phyloP scores from a whole-genome alignment of 2,888 invertebrate genomes.

The Oligia latruncula region DNA sequence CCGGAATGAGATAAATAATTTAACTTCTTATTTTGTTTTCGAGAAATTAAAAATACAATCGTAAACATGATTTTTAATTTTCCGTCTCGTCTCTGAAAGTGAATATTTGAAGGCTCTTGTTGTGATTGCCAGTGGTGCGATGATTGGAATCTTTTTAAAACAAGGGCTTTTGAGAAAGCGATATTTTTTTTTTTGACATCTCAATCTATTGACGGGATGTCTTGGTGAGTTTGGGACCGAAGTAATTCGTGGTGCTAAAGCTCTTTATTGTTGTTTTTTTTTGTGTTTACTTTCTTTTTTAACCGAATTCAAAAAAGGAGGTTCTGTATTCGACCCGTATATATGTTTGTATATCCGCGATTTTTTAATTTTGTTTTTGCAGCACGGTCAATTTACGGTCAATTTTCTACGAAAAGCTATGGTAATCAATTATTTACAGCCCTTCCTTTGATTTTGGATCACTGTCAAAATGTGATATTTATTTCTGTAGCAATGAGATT shows the following conservation, averaged over 20 bases:
- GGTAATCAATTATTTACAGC: background rate
- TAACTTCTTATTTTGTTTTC: constrained; percentile 53
- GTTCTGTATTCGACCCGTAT: too few relatives aligned
- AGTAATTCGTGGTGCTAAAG: background rate
- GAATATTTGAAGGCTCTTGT: constrained; percentile 39
- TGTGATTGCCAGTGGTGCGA: constrained; percentile 26
- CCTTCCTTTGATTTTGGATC: background rate
- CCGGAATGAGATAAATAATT: constrained; percentile 64
- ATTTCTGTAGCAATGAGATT: background rate
- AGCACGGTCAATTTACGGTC: background rate
- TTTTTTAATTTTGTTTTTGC: background rate
- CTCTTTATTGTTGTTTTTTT: too few relatives aligned
- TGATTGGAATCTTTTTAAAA: constrained; percentile 36
- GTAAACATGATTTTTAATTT: constrained; percentile 67
- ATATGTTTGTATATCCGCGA: too few relatives aligned
- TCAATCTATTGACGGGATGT: background rate
- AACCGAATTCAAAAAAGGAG: too few relatives aligned
- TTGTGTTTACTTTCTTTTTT: background rate
- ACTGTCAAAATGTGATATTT: background rate
- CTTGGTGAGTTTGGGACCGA: background rate
- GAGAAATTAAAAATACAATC: constrained; percentile 62
- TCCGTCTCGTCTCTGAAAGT: constrained; percentile 11
- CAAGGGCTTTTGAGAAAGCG: background rate
- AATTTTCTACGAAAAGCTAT: background rate
- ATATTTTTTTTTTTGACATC: background rate